These are phyloP conservation scores for Buathra laborator DNA, from an alignment of 2,888 invertebrate genomes.

Conservation along the genomic window DNA sequence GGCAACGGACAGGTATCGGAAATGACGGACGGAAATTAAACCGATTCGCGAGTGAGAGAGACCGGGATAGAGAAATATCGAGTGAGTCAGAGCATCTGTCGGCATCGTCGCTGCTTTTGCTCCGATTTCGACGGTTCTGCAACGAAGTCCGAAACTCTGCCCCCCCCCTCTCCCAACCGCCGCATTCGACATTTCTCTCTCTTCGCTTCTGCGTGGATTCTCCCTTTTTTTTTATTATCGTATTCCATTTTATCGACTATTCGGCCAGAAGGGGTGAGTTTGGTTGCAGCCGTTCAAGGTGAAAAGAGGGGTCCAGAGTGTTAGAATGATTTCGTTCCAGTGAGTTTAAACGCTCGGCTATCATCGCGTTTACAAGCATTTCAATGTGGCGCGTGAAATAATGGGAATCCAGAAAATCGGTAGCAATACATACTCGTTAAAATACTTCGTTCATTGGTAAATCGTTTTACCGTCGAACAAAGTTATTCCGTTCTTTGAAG, in stretches of 20 bases:
- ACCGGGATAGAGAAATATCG: slow-evolving; percentile 48
- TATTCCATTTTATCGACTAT: slow-evolving; percentile 32
- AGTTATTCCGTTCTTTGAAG: too few relatives aligned
- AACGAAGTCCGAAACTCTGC: not conserved
- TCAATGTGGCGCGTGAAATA: not conserved
- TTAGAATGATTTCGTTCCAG: slow-evolving; percentile 41
- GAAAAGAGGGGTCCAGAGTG: slow-evolving; percentile 22
- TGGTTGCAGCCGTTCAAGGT: slow-evolving; percentile 18
- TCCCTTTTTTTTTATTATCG: slow-evolving; percentile 30
- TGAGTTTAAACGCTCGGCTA: slow-evolving; percentile 21
- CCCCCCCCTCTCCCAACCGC: not conserved
- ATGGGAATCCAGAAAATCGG: slow-evolving; percentile 8
- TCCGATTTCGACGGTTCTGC: slow-evolving; percentile 37
- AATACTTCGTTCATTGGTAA: not conserved
- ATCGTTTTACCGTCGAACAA: not conserved
- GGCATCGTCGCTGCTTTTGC: slow-evolving; percentile 45
- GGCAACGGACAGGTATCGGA: slow-evolving; percentile 76
- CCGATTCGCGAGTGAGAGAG: slow-evolving; percentile 69
- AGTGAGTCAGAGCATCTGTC: not conserved
- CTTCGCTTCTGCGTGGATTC: slow-evolving; percentile 24
- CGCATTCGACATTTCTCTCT: slow-evolving; percentile 7
- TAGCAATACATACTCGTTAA: not conserved
- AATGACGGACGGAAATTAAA: slow-evolving; percentile 80
- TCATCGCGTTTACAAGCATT: slow-evolving; percentile 30
- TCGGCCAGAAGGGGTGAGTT: not conserved